Percentiles rank a stretch among this genome's conserved stretches.
phyloP scores from a whole-genome alignment of 2,888 invertebrate genomes.

The Agriopis marginaria region DNA sequence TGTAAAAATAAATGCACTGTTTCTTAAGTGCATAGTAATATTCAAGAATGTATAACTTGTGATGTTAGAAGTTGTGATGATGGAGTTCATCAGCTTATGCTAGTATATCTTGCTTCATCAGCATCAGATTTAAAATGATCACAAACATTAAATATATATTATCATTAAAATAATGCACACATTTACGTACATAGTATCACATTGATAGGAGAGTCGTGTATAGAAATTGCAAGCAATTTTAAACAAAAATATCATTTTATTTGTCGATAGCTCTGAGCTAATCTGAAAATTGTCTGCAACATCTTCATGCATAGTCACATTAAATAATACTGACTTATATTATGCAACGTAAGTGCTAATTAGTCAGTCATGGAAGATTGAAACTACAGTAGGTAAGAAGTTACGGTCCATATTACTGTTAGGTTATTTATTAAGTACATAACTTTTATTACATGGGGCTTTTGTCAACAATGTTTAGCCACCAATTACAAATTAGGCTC shows the following conservation, averaged over 20 bases:
- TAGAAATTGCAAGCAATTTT: conserved; percentile 36
- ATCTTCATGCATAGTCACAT: background rate
- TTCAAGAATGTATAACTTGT: conserved; percentile 22
- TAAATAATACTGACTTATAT: conserved; percentile 1
- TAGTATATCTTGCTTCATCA: conserved; percentile 23
- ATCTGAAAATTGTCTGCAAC: conserved; percentile 1
- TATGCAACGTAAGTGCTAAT: background rate
- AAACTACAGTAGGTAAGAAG: conserved; percentile 1
- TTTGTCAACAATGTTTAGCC: conserved; percentile 11
- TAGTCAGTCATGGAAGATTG: conserved; percentile 14
- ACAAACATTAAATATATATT: conserved; percentile 22
- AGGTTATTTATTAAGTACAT: conserved; percentile 8
- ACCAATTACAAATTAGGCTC: conserved; percentile 31
- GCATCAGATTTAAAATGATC: conserved; percentile 23
- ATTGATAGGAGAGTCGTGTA: conserved; percentile 39
- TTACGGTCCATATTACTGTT: conserved; percentile 1
- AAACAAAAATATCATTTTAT: conserved; percentile 15
- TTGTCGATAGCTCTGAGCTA: conserved; percentile 8
- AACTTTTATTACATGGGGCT: conserved; percentile 19
- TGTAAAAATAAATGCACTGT: conserved; percentile 46
- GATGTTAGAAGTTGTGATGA: conserved; percentile 33
- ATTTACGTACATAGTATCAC: conserved; percentile 48
- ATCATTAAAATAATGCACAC: conserved; percentile 36
- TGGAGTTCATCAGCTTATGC: conserved; percentile 13
- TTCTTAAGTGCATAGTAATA: conserved; percentile 32